A percentile compares a stretch with the other conserved stretches of the same genome.
Conservation (phyloP, 2,113 vertebrate species). For the Tringa solitaria region DNA sequence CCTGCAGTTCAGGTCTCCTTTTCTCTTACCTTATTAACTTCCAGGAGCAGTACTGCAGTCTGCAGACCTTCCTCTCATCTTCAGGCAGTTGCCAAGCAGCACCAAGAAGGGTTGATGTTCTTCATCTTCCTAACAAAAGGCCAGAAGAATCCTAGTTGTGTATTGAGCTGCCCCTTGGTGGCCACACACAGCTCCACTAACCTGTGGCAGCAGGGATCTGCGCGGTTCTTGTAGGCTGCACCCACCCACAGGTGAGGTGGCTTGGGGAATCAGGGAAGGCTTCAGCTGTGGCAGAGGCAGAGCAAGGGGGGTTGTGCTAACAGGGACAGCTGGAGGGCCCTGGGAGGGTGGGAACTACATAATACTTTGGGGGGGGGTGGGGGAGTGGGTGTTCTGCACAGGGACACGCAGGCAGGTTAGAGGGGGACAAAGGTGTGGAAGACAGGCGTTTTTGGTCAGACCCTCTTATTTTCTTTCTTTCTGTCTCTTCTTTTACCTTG, state of each 20-base stretch:
- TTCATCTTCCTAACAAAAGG: background rate
- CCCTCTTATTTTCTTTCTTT: background rate
- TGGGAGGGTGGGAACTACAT: background rate
- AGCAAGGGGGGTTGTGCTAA: background rate
- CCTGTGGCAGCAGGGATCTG: fast-evolving
- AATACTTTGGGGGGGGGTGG: fast-evolving
- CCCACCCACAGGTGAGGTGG: background rate
- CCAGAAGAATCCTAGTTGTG: too few relatives aligned
- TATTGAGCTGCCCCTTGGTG: too few relatives aligned
- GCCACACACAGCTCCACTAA: too few relatives aligned
- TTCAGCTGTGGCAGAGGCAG: background rate
- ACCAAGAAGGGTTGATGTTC: background rate
- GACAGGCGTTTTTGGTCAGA: fast-evolving
- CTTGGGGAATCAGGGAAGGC: background rate
- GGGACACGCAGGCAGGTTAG: background rate
- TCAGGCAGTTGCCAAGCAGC: background rate
- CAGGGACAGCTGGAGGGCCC: background rate
- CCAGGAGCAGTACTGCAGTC: background rate
- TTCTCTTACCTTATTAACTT: background rate
- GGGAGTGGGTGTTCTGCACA: background rate
- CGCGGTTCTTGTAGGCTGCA: background rate
- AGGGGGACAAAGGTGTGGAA: background rate
- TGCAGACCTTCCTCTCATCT: background rate
- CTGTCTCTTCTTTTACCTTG: background rate
- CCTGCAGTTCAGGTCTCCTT: background rate